Base-by-base conservation (phyloP, 1,140 invertebrate genomes). In the Drosophila biarmipes region DNA sequence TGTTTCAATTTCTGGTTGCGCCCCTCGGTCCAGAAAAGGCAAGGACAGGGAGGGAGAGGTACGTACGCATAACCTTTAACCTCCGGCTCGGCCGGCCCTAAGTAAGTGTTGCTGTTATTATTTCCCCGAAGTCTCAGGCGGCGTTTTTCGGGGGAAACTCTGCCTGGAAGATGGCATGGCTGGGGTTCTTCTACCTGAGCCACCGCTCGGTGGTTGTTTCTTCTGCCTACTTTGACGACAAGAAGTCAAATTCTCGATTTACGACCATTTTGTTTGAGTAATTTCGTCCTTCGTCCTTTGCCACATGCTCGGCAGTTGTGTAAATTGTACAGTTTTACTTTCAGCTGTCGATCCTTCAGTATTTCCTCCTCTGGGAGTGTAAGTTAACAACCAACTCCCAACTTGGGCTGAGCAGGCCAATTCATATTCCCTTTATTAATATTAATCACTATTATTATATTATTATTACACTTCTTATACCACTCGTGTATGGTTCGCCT, bases 211-310 rank as follows among this genome's bases (percentile, higher is more conserved):
- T 86, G 81, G 82, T 89, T 76, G 84, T 82, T 89, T 68, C 56
- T 69, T 55, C 19, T 68, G 84, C 86, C 82, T 86, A 66, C 75
- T 72, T 73, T 90, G 86, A 90, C 86, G 89, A 90, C 89, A 91
- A 91, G 89, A 91, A 91, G 89, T 91, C 89, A 91, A 91, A 84
- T 67, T 91, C 85, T 91, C 89, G 89, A 91, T 91, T 91, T 91
- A 91, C 80, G 89, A 91, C 84, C 89, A 85, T 91, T 91, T 91
- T 91, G 84, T 91, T 85, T 91, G 89, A 91, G 74, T 90, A 79
- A 91, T 89, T 85, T 79, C 80, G 74, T 31, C 67, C 68, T 64
- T 59, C 73, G 43, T 52, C 40, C 31, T 35, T 17, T 31, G 49
- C 64, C 84, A 89, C 79, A 82, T 86, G 82, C 81, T 56, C 51